phyloP scores from a whole-genome alignment of 2,113 vertebrate genomes.

The Dendrocopos noguchii region DNA sequence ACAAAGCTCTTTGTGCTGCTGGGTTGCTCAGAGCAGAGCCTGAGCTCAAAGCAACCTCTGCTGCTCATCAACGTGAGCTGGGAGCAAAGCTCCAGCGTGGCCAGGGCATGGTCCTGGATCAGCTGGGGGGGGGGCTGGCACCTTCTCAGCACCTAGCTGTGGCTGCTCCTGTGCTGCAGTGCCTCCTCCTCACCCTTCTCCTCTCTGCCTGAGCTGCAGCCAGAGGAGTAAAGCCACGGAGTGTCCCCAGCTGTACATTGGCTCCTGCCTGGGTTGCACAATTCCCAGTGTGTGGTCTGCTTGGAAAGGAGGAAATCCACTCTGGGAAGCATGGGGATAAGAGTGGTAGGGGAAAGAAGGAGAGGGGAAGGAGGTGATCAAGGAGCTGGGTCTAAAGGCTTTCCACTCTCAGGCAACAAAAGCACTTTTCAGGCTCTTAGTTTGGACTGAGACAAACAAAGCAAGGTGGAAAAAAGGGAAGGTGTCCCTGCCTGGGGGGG shows the following conservation, averaged over 20 bases:
- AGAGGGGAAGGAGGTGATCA: background rate
- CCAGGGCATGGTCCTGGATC: background rate
- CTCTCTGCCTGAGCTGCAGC: background rate
- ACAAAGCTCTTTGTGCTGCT: background rate
- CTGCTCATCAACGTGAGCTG: accelerated
- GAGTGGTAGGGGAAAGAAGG: background rate
- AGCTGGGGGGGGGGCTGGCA: background rate
- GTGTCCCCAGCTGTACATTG: background rate
- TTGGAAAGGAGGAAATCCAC: background rate
- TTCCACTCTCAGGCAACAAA: background rate
- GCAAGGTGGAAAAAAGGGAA: background rate
- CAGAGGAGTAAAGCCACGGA: background rate
- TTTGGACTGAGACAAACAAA: background rate
- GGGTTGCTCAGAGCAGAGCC: background rate
- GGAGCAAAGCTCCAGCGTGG: accelerated
- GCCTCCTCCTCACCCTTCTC: background rate
- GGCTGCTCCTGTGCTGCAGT: background rate
- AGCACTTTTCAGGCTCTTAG: background rate
- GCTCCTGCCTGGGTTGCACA: background rate
- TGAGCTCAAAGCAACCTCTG: background rate
- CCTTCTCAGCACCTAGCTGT: accelerated
- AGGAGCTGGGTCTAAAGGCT: background rate
- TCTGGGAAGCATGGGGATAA: background rate
- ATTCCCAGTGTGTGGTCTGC: constrained; percentile 8
- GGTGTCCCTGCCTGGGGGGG: too few species aligned